phyloP scores from a whole-genome alignment of 2,797 vertebrate species.

The Alectoris magna region DNA sequence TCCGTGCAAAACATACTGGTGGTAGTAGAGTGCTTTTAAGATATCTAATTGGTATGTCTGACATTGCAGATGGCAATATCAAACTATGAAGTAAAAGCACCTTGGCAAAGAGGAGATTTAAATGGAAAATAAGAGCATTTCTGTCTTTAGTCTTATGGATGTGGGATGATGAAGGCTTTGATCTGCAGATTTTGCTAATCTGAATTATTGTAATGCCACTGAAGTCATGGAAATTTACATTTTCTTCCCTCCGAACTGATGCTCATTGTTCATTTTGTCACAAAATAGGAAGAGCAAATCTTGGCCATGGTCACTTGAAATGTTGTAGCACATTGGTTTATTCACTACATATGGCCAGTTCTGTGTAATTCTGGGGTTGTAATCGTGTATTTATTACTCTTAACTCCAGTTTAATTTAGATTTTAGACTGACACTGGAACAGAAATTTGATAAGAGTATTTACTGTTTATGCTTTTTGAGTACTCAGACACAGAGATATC shows the following conservation, averaged over 20 bases:
- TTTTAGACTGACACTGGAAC: not conserved
- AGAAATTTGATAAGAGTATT: not conserved
- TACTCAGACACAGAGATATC: not conserved
- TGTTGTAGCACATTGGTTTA: no score
- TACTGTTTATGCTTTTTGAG: not conserved
- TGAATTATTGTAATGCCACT: not conserved
- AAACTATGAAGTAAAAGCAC: not conserved
- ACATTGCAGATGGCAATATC: slow-evolving; percentile 32
- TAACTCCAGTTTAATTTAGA: not conserved
- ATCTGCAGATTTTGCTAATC: not conserved
- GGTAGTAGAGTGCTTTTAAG: slow-evolving; percentile 33
- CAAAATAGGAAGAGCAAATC: not conserved
- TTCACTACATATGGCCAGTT: not conserved
- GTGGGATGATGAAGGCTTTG: not conserved
- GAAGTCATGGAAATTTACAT: not conserved
- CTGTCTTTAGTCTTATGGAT: not conserved
- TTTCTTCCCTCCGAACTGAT: not conserved
- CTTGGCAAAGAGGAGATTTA: slow-evolving; percentile 3
- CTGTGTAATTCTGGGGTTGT: not conserved
- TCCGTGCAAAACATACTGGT: slow-evolving; percentile 13
- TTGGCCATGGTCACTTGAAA: not conserved
- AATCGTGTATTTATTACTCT: not conserved
- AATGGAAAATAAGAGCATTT: not conserved
- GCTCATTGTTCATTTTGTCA: not conserved
- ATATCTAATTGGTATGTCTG: slow-evolving; percentile 23